phyloP scores from a whole-genome alignment of 1,140 invertebrate genomes.

The Drosophila bocqueti region DNA sequence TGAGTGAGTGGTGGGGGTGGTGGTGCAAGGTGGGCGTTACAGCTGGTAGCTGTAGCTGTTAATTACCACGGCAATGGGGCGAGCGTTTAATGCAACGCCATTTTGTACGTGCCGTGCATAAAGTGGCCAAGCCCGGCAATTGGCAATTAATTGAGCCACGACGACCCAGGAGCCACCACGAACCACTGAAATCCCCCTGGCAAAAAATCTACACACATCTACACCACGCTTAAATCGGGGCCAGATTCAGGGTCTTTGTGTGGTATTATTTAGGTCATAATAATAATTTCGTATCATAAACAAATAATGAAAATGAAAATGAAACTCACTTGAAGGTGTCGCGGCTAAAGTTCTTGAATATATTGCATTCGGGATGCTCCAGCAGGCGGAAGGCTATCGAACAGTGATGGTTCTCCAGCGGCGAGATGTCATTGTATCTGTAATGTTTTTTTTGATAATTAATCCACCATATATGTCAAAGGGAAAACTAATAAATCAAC shows the following conservation, averaged over 20 bases:
- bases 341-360: slow-evolving; percentile 89
- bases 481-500: no score
- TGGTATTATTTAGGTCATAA: not conserved
- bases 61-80: slow-evolving; percentile 75
- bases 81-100: slow-evolving; percentile 78
- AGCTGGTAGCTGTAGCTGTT: slow-evolving; percentile 58
- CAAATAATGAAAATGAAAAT: not conserved
- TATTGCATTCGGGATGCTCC: slow-evolving; percentile 91
- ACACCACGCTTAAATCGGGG: slow-evolving; percentile 1
- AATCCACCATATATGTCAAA: not conserved
- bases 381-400: slow-evolving; percentile 94
- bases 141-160: slow-evolving; percentile 86
- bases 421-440: slow-evolving; percentile 94
- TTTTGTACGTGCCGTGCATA: slow-evolving; percentile 79
- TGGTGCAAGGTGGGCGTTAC: not conserved
- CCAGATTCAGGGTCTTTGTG: no score
- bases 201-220: not conserved
- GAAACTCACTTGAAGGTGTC: slow-evolving; percentile 87
- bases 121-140: slow-evolving; percentile 87
- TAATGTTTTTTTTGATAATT: not conserved
- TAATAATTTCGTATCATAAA: not conserved
- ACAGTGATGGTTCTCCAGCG: slow-evolving; percentile 95
- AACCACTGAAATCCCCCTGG: not conserved
- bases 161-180: not conserved
- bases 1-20: not conserved